Percentiles rank a stretch among this genome's conserved stretches.
Evolutionary conservation across 1,140 invertebrate genomes (phyloP).

Genomic region (Neodiprion fabricii): DNA sequence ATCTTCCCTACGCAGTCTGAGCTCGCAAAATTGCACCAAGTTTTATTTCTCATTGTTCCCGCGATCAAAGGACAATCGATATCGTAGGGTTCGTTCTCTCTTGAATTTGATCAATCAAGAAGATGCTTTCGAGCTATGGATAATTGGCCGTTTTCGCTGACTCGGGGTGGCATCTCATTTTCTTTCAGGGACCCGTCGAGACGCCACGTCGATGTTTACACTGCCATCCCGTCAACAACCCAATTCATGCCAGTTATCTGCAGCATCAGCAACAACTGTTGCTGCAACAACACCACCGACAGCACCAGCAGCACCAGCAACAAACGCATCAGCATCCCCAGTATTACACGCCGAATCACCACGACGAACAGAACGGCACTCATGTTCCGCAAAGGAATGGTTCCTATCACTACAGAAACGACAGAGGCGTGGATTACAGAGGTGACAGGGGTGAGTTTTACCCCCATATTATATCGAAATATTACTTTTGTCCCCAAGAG

Average conservation of each 20-base stretch:
- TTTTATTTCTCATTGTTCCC: not conserved
- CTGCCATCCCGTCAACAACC: constrained; percentile 51
- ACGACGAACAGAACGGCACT: constrained; percentile 43
- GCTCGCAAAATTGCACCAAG: too few species aligned
- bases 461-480: not conserved
- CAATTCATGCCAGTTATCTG: constrained; percentile 49
- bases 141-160: constrained; percentile 1
- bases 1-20: too few species aligned
- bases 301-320: not conserved
- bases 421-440: not conserved
- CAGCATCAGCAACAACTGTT: constrained; percentile 32
- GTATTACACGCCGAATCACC: constrained; percentile 54
- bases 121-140: not conserved
- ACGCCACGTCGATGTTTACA: constrained; percentile 53
- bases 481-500: too few species aligned
- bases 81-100: not conserved
- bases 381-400: constrained; percentile 49
- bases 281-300: not conserved
- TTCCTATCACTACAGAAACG: constrained; percentile 47
- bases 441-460: constrained; percentile 1
- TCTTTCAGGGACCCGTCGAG: constrained; percentile 44
- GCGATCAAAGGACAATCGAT: not conserved
- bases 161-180: constrained; percentile 15
- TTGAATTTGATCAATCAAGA: not conserved
- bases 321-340: constrained; percentile 33